A percentile compares a stretch with the other conserved stretches of the same genome.
These are phyloP conservation scores for Ophiothrix spiculata DNA, from an alignment of 35 echinoderm and acorn worm species.

Conservation along the genomic window DNA sequence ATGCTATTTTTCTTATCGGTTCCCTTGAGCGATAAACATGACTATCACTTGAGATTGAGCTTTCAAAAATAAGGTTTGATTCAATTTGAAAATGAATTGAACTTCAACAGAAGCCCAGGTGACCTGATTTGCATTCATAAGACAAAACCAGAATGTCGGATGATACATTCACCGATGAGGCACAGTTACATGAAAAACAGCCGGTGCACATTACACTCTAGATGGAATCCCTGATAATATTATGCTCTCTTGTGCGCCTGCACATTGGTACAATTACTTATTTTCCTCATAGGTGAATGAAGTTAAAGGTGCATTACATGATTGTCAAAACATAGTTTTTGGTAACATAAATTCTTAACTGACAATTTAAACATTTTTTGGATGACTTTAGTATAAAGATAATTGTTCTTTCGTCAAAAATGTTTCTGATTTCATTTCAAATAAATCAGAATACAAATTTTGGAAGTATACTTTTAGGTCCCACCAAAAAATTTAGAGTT, in stretches of 20 bases:
- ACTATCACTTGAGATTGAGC: not conserved
- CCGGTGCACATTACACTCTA: not conserved
- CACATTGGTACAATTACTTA: no score
- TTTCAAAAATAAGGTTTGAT: not conserved
- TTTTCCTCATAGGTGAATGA: no score
- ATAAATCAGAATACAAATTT: no score
- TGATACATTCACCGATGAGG: not conserved
- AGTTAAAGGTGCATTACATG: no score
- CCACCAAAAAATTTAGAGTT: no score
- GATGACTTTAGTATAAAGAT: no score
- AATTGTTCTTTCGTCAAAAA: no score
- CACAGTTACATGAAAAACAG: not conserved
- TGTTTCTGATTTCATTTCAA: no score
- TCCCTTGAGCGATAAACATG: not conserved
- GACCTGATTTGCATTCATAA: not conserved
- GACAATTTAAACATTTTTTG: no score
- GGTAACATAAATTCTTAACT: no score
- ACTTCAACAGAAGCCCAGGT: not conserved
- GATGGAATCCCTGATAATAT: not conserved
- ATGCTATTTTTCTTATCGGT: not conserved
- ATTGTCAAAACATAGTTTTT: no score
- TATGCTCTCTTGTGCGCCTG: not conserved
- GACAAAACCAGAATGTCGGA: not conserved
- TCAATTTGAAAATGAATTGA: not conserved
- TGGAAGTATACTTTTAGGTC: no score